phyloP scores from a whole-genome alignment of 2,797 vertebrate genomes.

The Rhyacichthys aspro region DNA sequence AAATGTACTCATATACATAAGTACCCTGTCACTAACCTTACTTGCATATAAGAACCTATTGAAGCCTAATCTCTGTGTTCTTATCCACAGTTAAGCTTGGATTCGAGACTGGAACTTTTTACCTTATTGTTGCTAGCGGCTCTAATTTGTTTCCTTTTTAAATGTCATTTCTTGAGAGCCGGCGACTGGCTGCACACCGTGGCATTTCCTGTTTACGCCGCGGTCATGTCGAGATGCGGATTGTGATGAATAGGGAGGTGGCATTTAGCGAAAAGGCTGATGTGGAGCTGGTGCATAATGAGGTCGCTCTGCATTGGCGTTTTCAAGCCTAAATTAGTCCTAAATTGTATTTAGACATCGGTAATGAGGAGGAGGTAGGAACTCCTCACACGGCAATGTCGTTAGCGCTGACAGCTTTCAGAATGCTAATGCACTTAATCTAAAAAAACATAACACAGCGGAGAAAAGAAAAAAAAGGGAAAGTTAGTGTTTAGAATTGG shows the following conservation, averaged over 20 bases:
- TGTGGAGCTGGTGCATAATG: conserved; percentile 27
- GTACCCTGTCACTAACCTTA: no score
- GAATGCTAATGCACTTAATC: not conserved
- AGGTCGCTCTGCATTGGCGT: conserved; percentile 16
- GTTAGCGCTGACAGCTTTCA: conserved; percentile 15
- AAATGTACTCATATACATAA: no score
- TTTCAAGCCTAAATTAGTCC: conserved; percentile 32
- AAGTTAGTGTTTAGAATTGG: not conserved
- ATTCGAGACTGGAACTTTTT: not conserved
- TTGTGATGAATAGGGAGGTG: conserved; percentile 7
- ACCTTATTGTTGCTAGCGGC: conserved; percentile 6
- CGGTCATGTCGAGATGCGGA: conserved; percentile 2
- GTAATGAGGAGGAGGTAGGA: conserved; percentile 39
- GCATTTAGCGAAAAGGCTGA: conserved; percentile 34
- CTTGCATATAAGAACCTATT: not conserved
- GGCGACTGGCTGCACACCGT: conserved; percentile 1
- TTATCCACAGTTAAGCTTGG: not conserved
- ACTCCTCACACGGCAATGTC: conserved; percentile 9
- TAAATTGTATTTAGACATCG: conserved; percentile 32
- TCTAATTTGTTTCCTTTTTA: conserved; percentile 39
- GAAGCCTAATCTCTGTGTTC: not conserved
- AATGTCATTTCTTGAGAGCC: conserved; percentile 35
- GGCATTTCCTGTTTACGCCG: conserved; percentile 34
- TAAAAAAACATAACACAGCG: not conserved
- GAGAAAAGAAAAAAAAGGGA: not conserved